phyloP scores from a whole-genome alignment of 2,888 invertebrate genomes.

The Gerris lacustris region DNA sequence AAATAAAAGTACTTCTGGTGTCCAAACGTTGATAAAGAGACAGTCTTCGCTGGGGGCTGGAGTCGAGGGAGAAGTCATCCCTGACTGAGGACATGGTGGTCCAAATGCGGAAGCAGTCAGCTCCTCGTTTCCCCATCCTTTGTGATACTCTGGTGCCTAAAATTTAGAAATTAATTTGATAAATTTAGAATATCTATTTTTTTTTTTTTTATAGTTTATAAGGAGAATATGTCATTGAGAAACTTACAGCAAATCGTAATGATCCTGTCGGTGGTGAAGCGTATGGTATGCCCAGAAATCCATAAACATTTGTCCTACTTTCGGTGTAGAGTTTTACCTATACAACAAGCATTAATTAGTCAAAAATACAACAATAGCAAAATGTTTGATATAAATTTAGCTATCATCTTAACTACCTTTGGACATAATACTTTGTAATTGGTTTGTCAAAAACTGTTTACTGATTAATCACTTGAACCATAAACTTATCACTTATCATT shows the following conservation, averaged over 20 bases:
- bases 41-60: slow-evolving; percentile 60
- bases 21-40: slow-evolving; percentile 81
- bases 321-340: slow-evolving; percentile 57
- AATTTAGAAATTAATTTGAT: neutral
- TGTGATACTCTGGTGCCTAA: slow-evolving; percentile 56
- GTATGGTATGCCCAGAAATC: slow-evolving; percentile 67
- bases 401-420: too few species aligned
- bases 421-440: too few species aligned
- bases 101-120: slow-evolving; percentile 57
- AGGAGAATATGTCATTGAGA: too few species aligned
- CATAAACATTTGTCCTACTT: slow-evolving; percentile 49
- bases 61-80: slow-evolving; percentile 33
- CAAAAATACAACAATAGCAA: too few species aligned
- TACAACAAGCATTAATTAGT: slow-evolving; percentile 24
- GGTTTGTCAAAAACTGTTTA: too few species aligned
- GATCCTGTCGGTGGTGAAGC: slow-evolving; percentile 63
- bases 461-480: too few species aligned
- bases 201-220: too few species aligned
- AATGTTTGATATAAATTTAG: too few species aligned
- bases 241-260: slow-evolving; percentile 56
- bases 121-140: slow-evolving; percentile 61
- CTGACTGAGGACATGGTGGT: slow-evolving; percentile 54
- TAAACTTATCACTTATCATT: too few species aligned
- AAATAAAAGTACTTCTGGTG: slow-evolving; percentile 64
- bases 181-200: too few species aligned